These are phyloP conservation scores for Merops nubicus DNA, from an alignment of 2,113 vertebrate genomes.

Conservation along the genomic window DNA sequence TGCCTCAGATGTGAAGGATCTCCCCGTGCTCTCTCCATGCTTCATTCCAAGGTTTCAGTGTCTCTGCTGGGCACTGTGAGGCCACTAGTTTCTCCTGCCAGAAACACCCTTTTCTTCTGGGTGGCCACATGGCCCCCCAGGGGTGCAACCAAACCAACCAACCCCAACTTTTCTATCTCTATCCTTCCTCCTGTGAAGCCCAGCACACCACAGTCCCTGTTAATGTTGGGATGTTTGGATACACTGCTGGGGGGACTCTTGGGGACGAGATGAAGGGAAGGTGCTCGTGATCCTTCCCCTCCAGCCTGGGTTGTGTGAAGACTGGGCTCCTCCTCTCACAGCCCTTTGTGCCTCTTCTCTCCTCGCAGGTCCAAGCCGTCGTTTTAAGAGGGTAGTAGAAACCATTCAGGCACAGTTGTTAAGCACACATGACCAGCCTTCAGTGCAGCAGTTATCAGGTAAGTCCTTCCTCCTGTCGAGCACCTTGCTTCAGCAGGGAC, in stretches of 20 bases:
- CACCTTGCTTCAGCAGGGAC: conserved; percentile 61
- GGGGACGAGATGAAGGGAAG: background rate
- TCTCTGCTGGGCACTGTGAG: background rate
- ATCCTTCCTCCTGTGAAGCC: background rate
- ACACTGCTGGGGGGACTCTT: background rate
- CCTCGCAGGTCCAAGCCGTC: conserved; percentile 91
- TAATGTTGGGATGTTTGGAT: background rate
- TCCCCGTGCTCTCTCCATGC: background rate
- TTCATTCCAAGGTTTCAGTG: background rate
- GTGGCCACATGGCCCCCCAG: background rate
- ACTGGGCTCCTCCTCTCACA: conserved; percentile 14
- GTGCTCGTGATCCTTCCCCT: background rate
- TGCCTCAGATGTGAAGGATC: background rate
- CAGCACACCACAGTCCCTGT: background rate
- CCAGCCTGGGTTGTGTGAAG: background rate
- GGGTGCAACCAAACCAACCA: background rate
- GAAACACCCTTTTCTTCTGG: background rate
- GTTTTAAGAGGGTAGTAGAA: conserved; percentile 99
- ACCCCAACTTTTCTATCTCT: background rate
- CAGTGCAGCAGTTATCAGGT: conserved; percentile 97
- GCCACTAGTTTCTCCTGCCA: background rate
- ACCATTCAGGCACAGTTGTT: conserved; percentile 98
- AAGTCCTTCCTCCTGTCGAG: conserved; percentile 74
- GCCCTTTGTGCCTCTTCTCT: background rate
- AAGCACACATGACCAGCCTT: conserved; percentile 96